A percentile compares a stretch with the other conserved stretches of the same genome.
Conservation (phyloP, 2,797 vertebrate species). For the Ispidina picta region DNA sequence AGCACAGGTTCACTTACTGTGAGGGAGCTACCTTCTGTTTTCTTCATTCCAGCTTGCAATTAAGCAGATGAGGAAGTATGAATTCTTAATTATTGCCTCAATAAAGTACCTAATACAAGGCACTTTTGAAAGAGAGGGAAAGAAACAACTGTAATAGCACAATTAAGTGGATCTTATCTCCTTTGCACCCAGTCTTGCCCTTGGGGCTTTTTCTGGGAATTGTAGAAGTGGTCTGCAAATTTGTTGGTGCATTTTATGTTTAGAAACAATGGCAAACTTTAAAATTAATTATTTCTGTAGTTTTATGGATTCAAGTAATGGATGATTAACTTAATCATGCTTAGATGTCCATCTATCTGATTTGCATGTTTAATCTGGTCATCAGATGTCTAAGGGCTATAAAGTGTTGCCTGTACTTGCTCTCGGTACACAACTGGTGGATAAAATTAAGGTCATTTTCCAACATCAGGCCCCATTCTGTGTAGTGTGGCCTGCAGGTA, state of each 20-base stretch:
- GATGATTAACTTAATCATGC: background rate
- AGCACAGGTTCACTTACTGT: background rate
- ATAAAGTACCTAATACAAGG: background rate
- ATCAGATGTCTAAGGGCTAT: conserved; percentile 35
- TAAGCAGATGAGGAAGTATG: background rate
- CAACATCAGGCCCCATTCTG: conserved; percentile 28
- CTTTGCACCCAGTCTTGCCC: background rate
- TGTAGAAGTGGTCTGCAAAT: background rate
- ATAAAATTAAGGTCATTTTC: conserved; percentile 62
- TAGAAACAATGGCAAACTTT: background rate
- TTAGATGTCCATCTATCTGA: background rate
- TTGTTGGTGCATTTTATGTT: background rate
- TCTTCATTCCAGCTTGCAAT: background rate
- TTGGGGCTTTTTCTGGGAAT: background rate
- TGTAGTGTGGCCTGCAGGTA: conserved; percentile 42
- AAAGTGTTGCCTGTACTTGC: background rate
- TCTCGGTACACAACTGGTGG: conserved; percentile 21
- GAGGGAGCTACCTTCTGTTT: background rate
- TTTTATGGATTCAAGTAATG: background rate
- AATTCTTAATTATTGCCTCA: background rate
- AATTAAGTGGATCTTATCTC: background rate
- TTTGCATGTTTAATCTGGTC: conserved; percentile 42
- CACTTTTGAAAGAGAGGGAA: background rate
- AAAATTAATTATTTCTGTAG: background rate
- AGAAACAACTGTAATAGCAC: background rate